Percentiles rank a stretch among this genome's conserved stretches.
phyloP scores from a whole-genome alignment of 2,888 invertebrate species.

The Troides helena region DNA sequence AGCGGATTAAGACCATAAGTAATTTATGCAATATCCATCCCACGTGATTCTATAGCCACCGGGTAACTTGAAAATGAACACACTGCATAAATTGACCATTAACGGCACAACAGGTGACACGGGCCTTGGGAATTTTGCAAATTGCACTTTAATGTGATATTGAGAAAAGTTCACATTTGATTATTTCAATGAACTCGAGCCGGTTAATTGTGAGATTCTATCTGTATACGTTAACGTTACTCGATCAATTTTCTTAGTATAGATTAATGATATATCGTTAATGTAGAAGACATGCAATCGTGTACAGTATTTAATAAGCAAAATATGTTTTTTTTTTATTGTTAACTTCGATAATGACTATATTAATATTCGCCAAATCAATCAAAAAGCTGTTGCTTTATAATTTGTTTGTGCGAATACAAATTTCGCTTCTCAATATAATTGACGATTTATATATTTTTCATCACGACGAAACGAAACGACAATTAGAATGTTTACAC shows the following conservation, averaged over 20 bases:
- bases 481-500: too few species aligned
- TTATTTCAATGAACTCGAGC: slow-evolving; percentile 25
- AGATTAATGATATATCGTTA: slow-evolving; percentile 23
- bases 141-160: slow-evolving; percentile 30
- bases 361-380: background rate
- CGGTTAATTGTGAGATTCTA: slow-evolving; percentile 19
- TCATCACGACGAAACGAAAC: background rate
- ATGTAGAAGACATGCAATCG: slow-evolving; percentile 9
- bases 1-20: slow-evolving; percentile 1
- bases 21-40: slow-evolving; percentile 2
- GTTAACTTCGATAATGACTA: background rate
- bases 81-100: slow-evolving; percentile 23
- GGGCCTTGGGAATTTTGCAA: slow-evolving; percentile 25
- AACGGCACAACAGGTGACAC: slow-evolving; percentile 20
- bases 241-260: slow-evolving; percentile 10
- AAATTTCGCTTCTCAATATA: background rate
- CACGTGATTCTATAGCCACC: slow-evolving; percentile 6
- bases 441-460: background rate
- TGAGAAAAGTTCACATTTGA: slow-evolving; percentile 30
- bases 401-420: background rate
- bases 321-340: background rate
- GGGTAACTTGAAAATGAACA: slow-evolving; percentile 19
- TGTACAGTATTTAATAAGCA: background rate
- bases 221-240: slow-evolving; percentile 18
- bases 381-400: background rate